Conservation (phyloP, 64 coral and sea anemone species). For the Trachythela sp. region DNA sequence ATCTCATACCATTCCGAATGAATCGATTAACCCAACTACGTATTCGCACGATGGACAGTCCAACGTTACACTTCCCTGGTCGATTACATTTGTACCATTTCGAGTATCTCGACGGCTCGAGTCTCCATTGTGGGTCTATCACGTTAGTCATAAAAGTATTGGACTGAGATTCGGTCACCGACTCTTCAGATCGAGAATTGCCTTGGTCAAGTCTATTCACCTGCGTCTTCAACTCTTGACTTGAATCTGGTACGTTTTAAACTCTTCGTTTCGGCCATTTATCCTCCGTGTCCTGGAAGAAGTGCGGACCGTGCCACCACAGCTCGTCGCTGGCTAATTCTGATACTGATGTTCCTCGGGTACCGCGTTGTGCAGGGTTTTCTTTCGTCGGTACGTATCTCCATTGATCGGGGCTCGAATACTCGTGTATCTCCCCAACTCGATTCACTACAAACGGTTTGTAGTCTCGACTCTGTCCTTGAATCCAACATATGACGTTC, state of each 20-base stretch:
- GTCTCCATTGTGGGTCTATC: no score
- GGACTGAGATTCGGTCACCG: no score
- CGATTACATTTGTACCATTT: background rate
- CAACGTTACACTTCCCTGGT: background rate
- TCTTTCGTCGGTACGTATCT: conserved; percentile 19
- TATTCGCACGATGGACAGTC: background rate
- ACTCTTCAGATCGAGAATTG: no score
- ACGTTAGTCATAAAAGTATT: no score
- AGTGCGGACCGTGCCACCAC: conserved; percentile 36
- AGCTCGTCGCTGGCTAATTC: conserved; percentile 7
- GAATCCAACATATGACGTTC: no score
- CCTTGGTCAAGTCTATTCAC: no score
- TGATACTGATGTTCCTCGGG: conserved; percentile 11
- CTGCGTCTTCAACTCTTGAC: background rate
- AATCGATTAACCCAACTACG: no score
- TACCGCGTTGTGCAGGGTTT: conserved; percentile 32
- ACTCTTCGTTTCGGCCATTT: background rate
- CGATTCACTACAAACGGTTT: conserved; percentile 42
- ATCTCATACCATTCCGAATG: no score
- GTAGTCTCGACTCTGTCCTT: no score
- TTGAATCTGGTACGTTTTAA: background rate
- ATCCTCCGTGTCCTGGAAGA: background rate
- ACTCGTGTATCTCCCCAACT: conserved; percentile 27
- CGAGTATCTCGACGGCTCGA: no score
- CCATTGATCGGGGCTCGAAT: conserved; percentile 47